Evolutionary conservation across 2,797 vertebrate genomes (phyloP).

Genomic region (Coilia nasus): DNA sequence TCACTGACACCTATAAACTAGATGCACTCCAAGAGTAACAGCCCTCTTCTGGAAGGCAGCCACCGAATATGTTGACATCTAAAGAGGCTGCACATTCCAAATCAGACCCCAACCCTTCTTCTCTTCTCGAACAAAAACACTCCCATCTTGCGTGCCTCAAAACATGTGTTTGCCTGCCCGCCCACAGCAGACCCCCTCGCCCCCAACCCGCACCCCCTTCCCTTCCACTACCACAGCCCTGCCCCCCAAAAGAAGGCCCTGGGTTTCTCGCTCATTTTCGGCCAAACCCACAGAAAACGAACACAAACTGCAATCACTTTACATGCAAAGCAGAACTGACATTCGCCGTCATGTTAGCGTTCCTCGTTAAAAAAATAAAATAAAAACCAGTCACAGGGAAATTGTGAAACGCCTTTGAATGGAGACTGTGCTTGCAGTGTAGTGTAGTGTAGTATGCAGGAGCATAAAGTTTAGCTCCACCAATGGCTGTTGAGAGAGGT

Average conservation of each 20-base stretch:
- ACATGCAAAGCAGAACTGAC: not conserved
- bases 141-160: conserved; percentile 54
- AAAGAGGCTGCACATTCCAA: conserved; percentile 76
- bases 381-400: not conserved
- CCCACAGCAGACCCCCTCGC: not conserved
- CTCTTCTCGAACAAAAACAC: conserved; percentile 52
- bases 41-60: conserved; percentile 46
- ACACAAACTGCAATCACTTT: not conserved
- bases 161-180: conserved; percentile 59
- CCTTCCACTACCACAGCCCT: not conserved
- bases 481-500: not conserved
- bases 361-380: not conserved
- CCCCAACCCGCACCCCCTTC: not conserved
- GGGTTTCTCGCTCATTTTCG: not conserved
- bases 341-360: not conserved
- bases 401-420: not conserved
- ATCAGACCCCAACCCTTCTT: conserved; percentile 63
- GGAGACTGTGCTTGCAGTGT: not conserved
- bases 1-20: conserved; percentile 18
- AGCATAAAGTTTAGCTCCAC: not conserved
- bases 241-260: not conserved
- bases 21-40: conserved; percentile 11
- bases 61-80: conserved; percentile 68
- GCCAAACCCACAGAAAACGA: not conserved
- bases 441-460: no score